Conservation (phyloP, 2,888 invertebrate species). For the Azorinus chamasolen region DNA sequence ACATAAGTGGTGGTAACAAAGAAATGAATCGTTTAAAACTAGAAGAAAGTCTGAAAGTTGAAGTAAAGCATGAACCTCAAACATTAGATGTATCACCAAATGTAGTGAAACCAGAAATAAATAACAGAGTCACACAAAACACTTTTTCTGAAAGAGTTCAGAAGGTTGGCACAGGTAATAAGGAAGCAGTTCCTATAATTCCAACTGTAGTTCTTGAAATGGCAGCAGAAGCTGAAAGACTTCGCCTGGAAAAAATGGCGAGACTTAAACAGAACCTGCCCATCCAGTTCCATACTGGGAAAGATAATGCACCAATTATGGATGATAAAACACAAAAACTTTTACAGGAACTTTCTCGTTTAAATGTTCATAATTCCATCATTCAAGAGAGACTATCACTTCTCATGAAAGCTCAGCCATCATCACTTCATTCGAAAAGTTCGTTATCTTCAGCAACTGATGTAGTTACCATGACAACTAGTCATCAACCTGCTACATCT, state of each 20-base stretch:
- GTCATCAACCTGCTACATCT: neutral
- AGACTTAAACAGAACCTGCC: neutral
- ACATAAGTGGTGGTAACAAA: too few species aligned
- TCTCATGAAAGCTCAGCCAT: conserved; percentile 49
- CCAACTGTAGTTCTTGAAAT: conserved; percentile 56
- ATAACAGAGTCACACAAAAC: too few species aligned
- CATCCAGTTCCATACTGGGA: neutral
- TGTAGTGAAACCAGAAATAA: too few species aligned
- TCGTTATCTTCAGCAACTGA: too few species aligned
- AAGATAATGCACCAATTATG: neutral
- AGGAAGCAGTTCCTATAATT: conserved; percentile 19
- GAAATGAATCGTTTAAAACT: too few species aligned
- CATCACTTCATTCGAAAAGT: conserved; percentile 1
- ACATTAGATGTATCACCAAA: too few species aligned
- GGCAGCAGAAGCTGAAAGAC: conserved; percentile 34
- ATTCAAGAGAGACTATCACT: conserved; percentile 43
- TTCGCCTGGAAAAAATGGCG: conserved; percentile 12
- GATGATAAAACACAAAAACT: neutral
- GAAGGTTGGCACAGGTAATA: too few species aligned
- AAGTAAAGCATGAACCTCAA: too few species aligned
- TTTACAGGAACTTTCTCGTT: too few species aligned
- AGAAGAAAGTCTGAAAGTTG: too few species aligned
- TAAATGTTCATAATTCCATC: conserved; percentile 11
- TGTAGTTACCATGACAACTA: neutral
- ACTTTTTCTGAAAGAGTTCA: too few species aligned